Evolutionary conservation across 2,888 invertebrate species (phyloP).

Genomic region (Cabera pusaria): DNA sequence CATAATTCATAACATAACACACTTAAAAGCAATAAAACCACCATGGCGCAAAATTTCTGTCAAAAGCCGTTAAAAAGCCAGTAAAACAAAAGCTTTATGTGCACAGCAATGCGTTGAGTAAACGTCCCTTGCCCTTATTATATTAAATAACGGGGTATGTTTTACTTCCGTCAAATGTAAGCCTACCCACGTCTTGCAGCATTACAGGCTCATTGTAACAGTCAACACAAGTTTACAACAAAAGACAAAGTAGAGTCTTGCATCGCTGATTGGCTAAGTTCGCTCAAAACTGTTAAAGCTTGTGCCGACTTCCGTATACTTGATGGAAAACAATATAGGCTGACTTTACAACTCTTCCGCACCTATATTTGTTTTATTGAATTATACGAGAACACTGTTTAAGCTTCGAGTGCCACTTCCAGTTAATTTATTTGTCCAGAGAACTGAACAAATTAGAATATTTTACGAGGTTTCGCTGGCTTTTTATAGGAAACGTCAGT

Average conservation of each 20-base stretch:
- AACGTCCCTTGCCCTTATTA: constrained; percentile 42
- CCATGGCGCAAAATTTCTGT: constrained; percentile 9
- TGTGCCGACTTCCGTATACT: constrained; percentile 6
- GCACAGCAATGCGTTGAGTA: constrained; percentile 34
- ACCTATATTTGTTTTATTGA: constrained; percentile 56
- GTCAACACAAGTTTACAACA: constrained; percentile 46
- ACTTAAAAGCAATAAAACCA: constrained; percentile 4
- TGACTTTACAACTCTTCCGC: constrained; percentile 44
- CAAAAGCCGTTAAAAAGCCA: constrained; percentile 21
- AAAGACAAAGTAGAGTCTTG: constrained; percentile 38
- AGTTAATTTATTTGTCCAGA: constrained; percentile 72
- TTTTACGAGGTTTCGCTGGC: constrained; percentile 51
- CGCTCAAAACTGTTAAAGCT: constrained; percentile 5
- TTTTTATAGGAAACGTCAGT: constrained; percentile 44
- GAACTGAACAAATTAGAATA: constrained; percentile 52
- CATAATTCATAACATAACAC: neutral
- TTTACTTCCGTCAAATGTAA: constrained; percentile 47
- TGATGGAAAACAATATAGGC: constrained; percentile 39
- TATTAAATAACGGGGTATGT: constrained; percentile 45
- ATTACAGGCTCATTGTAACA: constrained; percentile 39
- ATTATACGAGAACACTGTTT: constrained; percentile 54
- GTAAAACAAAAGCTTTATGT: constrained; percentile 38
- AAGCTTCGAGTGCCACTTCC: constrained; percentile 55
- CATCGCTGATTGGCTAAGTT: constrained; percentile 12
- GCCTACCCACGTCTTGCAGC: constrained; percentile 36